phyloP scores from a whole-genome alignment of 2,113 vertebrate species.

The Nyctibius bracteatus region DNA sequence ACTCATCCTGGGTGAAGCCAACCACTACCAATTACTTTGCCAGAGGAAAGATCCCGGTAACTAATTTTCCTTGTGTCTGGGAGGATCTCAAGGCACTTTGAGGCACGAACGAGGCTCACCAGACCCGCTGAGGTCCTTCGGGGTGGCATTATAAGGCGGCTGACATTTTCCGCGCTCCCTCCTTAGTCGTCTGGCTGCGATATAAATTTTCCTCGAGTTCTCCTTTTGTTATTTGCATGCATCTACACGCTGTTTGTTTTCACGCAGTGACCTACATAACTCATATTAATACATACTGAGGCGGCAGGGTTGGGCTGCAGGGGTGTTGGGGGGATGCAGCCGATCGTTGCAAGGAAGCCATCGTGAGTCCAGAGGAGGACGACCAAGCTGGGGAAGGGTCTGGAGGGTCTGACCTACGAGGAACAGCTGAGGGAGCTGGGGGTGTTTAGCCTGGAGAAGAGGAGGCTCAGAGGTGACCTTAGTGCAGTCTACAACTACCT shows the following conservation, averaged over 20 bases:
- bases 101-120: not conserved
- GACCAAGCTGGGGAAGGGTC: no score
- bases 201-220: slow-evolving; percentile 12
- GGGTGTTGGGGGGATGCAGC: not conserved
- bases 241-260: slow-evolving; percentile 5
- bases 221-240: not conserved
- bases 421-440: no score
- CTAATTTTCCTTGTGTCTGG: not conserved
- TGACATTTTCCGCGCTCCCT: slow-evolving; percentile 21
- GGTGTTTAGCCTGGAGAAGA: no score
- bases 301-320: not conserved
- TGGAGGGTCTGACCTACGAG: no score
- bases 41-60: not conserved
- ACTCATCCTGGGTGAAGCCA: not conserved
- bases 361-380: no score
- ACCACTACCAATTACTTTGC: not conserved
- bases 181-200: not conserved
- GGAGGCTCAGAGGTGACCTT: no score
- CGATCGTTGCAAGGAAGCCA: not conserved
- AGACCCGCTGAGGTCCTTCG: not conserved
- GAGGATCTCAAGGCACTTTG: not conserved
- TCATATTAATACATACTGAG: not conserved
- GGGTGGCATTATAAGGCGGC: not conserved
- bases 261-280: not conserved
- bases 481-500: no score